Evolutionary conservation across 2,797 vertebrate species (phyloP).

Genomic region (Enteromius trimaculatus): DNA sequence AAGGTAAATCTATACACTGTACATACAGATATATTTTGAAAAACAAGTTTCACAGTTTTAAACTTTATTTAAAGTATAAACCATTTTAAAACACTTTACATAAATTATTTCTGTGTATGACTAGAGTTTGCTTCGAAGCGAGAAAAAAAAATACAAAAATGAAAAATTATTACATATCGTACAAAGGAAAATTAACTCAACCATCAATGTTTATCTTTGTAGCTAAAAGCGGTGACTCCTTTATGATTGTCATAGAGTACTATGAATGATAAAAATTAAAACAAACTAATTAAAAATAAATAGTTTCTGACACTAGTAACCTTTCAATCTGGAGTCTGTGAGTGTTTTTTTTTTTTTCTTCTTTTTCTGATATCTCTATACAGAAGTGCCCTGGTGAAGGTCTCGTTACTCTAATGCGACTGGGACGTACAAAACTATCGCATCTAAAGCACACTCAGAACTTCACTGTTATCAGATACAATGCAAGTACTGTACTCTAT

Average conservation of each 20-base stretch:
- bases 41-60: constrained; percentile 99
- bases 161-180: constrained; percentile 99
- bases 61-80: constrained; percentile 99
- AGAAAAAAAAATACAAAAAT: constrained; percentile 91
- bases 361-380: constrained; percentile 82
- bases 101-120: constrained; percentile 98
- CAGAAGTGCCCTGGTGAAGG: constrained; percentile 98
- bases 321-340: constrained; percentile 75
- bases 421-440: constrained; percentile 99
- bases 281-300: constrained; percentile 76
- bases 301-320: constrained; percentile 72
- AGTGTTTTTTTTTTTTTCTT: constrained; percentile 53
- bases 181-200: constrained; percentile 92
- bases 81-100: constrained; percentile 99
- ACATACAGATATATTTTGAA: constrained; percentile 86
- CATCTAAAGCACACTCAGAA: constrained; percentile 99
- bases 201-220: constrained; percentile 91
- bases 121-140: constrained; percentile 98
- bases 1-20: constrained; percentile 88
- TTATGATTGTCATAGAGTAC: constrained; percentile 99
- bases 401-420: constrained; percentile 98
- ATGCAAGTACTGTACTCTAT: constrained; percentile 85
- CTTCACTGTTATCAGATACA: constrained; percentile 96
- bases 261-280: constrained; percentile 78
- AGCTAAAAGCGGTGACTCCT: constrained; percentile 91